phyloP scores from a whole-genome alignment of 2,113 vertebrate species.

The Uria aalge region DNA sequence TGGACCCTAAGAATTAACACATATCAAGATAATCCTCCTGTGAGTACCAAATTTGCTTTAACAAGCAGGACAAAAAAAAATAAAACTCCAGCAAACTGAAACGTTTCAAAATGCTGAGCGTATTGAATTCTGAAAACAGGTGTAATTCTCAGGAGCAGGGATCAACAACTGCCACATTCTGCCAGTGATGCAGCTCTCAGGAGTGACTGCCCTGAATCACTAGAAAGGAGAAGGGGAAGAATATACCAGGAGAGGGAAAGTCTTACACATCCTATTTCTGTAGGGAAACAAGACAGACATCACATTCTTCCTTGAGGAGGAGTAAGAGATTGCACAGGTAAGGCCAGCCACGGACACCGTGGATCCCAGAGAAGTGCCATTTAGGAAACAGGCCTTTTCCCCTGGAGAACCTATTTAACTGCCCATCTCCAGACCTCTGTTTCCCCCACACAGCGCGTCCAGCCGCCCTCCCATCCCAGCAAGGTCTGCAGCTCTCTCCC shows the following conservation, averaged over 20 bases:
- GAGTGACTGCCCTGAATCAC: background rate
- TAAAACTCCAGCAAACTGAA: background rate
- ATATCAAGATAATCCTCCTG: background rate
- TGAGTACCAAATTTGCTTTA: background rate
- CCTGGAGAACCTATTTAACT: background rate
- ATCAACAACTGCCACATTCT: background rate
- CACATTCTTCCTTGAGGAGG: background rate
- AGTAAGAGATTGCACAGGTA: background rate
- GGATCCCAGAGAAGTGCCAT: accelerated
- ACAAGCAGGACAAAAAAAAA: background rate
- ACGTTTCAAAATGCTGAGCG: background rate
- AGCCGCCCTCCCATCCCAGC: no score
- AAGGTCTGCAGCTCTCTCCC: background rate
- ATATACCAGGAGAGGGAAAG: background rate
- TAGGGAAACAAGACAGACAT: background rate
- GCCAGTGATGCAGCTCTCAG: background rate
- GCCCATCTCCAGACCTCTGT: background rate
- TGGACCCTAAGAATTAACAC: background rate
- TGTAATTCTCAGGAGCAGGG: background rate
- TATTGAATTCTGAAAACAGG: background rate
- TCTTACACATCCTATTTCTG: background rate
- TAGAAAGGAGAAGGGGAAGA: background rate
- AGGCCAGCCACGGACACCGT: accelerated
- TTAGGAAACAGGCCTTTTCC: background rate
- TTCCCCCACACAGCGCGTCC: accelerated